phyloP scores from a whole-genome alignment of 2,888 invertebrate species.

The Drosophila greeni region DNA sequence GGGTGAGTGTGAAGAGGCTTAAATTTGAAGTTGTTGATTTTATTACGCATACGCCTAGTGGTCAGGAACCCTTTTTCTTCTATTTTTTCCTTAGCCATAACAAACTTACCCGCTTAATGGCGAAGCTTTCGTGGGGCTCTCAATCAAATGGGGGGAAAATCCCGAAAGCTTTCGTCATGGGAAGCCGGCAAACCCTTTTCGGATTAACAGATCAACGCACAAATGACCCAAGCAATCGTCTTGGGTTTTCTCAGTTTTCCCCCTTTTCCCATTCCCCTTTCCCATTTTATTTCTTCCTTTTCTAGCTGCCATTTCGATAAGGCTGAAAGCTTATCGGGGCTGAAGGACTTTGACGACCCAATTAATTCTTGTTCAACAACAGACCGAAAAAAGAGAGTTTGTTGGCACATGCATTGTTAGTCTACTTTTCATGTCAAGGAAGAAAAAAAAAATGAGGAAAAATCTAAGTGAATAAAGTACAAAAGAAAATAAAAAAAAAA shows the following conservation, averaged over 20 bases:
- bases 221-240: constrained; percentile 55
- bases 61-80: constrained; percentile 14
- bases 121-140: constrained; percentile 38
- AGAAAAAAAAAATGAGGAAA: constrained; percentile 2
- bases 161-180: constrained; percentile 30
- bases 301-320: constrained; percentile 54
- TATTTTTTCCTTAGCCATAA: not conserved
- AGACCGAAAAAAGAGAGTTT: constrained; percentile 24
- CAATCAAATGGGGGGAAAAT: constrained; percentile 49
- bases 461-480: constrained; percentile 32
- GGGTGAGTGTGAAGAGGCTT: constrained; percentile 11
- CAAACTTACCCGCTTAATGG: constrained; percentile 34
- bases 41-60: constrained; percentile 50
- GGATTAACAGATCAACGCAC: constrained; percentile 70
- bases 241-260: constrained; percentile 39
- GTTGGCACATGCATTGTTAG: constrained; percentile 46
- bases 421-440: constrained; percentile 30
- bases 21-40: constrained; percentile 37
- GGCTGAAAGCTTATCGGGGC: constrained; percentile 56
- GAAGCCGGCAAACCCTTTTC: constrained; percentile 55
- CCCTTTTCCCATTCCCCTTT: not conserved
- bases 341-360: constrained; percentile 65
- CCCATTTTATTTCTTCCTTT: not conserved
- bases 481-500: constrained; percentile 35
- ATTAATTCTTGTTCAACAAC: constrained; percentile 54